Evolutionary conservation across 2,888 invertebrate species (phyloP), one percentile per base, ranked within the genome.

Genomic region (Melinopterus prodromus): DNA sequence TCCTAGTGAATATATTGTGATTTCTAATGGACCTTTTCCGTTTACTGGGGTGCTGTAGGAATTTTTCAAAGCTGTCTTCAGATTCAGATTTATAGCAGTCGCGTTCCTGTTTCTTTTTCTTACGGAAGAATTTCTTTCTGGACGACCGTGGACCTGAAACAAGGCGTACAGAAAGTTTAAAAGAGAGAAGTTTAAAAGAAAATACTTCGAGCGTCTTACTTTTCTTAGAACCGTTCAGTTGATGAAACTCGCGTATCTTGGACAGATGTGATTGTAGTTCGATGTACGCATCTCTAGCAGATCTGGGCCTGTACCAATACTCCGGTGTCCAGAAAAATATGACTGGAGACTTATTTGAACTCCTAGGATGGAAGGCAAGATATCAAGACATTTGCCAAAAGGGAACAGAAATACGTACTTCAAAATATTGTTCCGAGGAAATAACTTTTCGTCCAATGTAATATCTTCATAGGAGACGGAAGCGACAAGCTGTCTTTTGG

Each of bases 281-380:
- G 14, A 84, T 84, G 82, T 91, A 92, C 14, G 89, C 89, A 37
- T 88, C 87, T 9, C 85, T 86, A 0, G 90, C 89, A 3, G 90
- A 88, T 81, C 89, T 87, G 0, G 92, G 92, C 72, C 91, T 85
- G 83, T 91, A 92, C 91, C 90, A 91, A 83, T 91, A 91, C 69
- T 91, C 90, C 0, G 91, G 90, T 0, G 92, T 92, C 92, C 92
- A 92, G 83, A 92, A 92, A 5, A 91, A 86, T 16, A 91, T 85
- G 0, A 90, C 87, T 0, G 89, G 89, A 35, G 87, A 86, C 82
- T 86, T 87, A 5, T 86, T 85, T 16, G 84, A 79, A 26, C 84
- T 83, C 71, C 85, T 86, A 79, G 37, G 35, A 74, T 71, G 7
- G 12, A 72, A 72, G 14, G n/a, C 26, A 16, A 7, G 1, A 12